Evolutionary conservation across 2,888 invertebrate genomes (phyloP).

Genomic region (Calliopum simillimum): DNA sequence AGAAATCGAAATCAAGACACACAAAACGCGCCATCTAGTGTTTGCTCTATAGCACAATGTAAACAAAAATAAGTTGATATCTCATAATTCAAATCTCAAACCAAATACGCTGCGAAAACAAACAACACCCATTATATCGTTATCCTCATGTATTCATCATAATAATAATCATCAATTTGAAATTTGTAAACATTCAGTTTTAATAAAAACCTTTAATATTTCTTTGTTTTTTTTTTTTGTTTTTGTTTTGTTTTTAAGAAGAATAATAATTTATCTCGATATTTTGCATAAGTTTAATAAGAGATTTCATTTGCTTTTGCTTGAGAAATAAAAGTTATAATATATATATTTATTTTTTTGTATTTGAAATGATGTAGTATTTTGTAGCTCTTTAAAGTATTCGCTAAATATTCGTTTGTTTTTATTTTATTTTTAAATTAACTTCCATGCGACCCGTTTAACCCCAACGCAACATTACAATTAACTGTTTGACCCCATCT

Average conservation of each 20-base stretch:
- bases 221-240: neutral
- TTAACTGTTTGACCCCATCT: no score
- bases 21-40: no score
- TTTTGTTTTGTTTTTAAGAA: no score
- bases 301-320: slow-evolving; percentile 30
- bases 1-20: no score
- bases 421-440: no score
- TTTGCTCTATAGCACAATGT: no score
- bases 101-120: no score
- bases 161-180: neutral
- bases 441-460: neutral
- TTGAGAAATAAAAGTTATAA: slow-evolving; percentile 24
- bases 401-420: slow-evolving; percentile 16
- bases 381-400: slow-evolving; percentile 15
- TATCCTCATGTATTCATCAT: neutral
- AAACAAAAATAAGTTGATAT: no score
- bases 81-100: no score
- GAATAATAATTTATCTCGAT: slow-evolving; percentile 30
- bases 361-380: slow-evolving; percentile 2
- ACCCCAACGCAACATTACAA: neutral
- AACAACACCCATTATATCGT: no score
- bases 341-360: slow-evolving; percentile 19
- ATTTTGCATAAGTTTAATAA: slow-evolving; percentile 38
- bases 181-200: slow-evolving; percentile 22
- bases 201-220: slow-evolving; percentile 22